These are phyloP conservation scores for Squalus acanthias DNA, from an alignment of 2,797 vertebrate genomes.

Conservation along the genomic window DNA sequence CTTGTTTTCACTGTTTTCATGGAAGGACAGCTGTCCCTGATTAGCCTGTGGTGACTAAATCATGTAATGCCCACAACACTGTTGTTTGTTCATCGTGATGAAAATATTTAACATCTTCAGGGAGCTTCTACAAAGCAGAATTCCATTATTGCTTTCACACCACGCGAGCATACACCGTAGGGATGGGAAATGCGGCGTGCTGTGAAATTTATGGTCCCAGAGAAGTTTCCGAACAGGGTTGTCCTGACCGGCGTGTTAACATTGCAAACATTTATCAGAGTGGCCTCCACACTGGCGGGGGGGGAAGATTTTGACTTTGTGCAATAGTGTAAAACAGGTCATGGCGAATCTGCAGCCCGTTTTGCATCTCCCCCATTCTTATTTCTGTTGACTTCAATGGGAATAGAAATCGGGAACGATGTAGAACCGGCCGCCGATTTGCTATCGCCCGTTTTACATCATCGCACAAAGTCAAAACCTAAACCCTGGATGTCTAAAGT, in stretches of 20 bases:
- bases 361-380: neutral
- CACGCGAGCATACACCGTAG: too few species aligned
- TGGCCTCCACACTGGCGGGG: neutral
- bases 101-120: constrained; percentile 7
- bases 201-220: neutral
- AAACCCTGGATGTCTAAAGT: neutral
- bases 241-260: neutral
- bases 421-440: neutral
- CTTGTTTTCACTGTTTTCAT: neutral
- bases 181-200: neutral
- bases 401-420: neutral
- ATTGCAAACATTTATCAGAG: neutral
- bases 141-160: constrained; percentile 20
- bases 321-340: neutral
- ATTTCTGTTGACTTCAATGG: neutral
- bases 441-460: neutral
- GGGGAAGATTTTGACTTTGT: neutral
- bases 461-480: neutral
- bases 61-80: neutral
- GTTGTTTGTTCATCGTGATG: neutral
- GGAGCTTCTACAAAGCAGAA: neutral
- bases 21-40: neutral
- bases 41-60: neutral
- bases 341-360: neutral
- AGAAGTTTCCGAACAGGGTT: neutral